Percentiles rank a stretch among this genome's conserved stretches.
These are phyloP conservation scores for Chiloscyllium punctatum DNA, from an alignment of 2,797 vertebrate species.

Conservation along the genomic window DNA sequence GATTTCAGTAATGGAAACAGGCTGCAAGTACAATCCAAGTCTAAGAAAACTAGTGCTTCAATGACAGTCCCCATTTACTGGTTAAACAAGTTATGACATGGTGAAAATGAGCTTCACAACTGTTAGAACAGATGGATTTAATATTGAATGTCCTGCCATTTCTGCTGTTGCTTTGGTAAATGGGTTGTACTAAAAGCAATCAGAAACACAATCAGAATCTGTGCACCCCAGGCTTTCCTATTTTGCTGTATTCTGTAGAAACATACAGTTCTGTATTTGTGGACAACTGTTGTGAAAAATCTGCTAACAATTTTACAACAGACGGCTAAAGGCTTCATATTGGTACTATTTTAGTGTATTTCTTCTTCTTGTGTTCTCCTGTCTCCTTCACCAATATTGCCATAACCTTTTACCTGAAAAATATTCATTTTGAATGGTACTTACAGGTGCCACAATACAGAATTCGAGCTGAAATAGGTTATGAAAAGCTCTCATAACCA, in stretches of 20 bases:
- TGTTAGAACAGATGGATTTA: not conserved
- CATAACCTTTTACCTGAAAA: not conserved
- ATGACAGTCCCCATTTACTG: not conserved
- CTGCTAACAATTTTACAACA: not conserved
- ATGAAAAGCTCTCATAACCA: not conserved
- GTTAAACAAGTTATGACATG: conserved; percentile 30
- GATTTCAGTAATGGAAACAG: conserved; percentile 35
- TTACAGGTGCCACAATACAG: not conserved
- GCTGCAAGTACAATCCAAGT: not conserved
- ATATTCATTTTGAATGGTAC: not conserved
- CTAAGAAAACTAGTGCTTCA: not conserved
- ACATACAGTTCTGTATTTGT: not conserved
- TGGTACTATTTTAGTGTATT: not conserved
- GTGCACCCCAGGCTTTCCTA: not conserved
- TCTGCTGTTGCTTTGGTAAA: conserved; percentile 28
- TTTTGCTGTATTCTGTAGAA: not conserved
- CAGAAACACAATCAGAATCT: conserved; percentile 1
- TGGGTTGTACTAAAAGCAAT: conserved; percentile 28
- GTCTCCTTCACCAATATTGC: not conserved
- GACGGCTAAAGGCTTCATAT: not conserved
- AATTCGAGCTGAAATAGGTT: not conserved
- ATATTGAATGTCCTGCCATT: not conserved
- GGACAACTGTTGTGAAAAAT: not conserved
- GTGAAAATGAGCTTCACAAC: conserved; percentile 27
- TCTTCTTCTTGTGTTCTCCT: not conserved